Evolutionary conservation across 2,888 invertebrate species (phyloP).

Genomic region (Neoitamus cyanurus): DNA sequence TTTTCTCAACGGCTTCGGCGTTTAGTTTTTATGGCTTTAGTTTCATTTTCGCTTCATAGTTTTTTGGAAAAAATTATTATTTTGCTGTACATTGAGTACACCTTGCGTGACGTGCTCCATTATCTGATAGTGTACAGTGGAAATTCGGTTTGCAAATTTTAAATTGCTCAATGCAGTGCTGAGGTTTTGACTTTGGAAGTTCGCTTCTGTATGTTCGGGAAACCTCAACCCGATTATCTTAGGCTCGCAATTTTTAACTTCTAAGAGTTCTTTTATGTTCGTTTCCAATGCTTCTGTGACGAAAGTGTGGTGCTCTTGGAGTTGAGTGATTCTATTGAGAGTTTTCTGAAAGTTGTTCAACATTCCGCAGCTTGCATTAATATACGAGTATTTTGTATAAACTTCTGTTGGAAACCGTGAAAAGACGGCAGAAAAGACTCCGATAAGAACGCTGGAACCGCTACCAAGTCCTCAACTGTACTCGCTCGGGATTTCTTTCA

Average conservation of each 20-base stretch:
- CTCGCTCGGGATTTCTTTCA: background rate
- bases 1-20: conserved; percentile 44
- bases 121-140: background rate
- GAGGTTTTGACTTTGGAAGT: conserved; percentile 1
- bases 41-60: background rate
- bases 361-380: conserved; percentile 25
- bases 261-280: background rate
- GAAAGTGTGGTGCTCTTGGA: conserved; percentile 34
- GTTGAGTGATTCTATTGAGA: conserved; percentile 8
- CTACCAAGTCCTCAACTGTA: background rate
- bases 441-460: conserved; percentile 10
- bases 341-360: conserved; percentile 14
- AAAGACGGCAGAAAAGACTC: background rate
- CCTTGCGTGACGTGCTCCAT: background rate
- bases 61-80: background rate
- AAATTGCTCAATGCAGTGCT: background rate
- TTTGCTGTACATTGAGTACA: background rate
- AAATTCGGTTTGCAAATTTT: background rate
- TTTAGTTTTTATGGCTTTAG: conserved; percentile 31
- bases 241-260: background rate
- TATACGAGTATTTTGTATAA: background rate
- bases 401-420: background rate
- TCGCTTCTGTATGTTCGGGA: background rate
- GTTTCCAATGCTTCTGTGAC: background rate
- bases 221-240: background rate